Evolutionary conservation across 2,113 vertebrate species (phyloP), one percentile per base, ranked within the genome.

Genomic region (Promerops cafer): DNA sequence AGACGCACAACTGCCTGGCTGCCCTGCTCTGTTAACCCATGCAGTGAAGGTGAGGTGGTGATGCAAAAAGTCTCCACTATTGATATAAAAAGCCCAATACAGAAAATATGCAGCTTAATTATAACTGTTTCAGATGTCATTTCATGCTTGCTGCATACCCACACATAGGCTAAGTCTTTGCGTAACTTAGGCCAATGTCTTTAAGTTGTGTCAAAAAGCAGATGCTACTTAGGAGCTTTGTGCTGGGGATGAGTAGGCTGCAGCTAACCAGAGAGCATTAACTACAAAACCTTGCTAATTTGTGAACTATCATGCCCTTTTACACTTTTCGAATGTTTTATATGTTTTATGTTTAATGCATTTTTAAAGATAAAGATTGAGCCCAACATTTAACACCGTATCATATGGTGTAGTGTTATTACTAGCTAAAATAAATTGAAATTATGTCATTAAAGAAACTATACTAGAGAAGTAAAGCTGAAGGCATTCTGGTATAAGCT

Each of bases 191-290:
- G 82, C 82, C 90, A 85, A 56, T 4, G 13, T 78, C 91, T 94
- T 35, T 39, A 94, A 87, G 40, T 37, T 94, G 79, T 90, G 71
- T 65, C 79, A 94, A 94, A 91, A 87, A 88, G 63, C 90, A 93
- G 87, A 93, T 56, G 66, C 63, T 91, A 15, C 50, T 91, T 88
- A 56, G 1, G 52, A 81, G 63, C 54, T 94, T 90, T 20, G 3
- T 33, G 21, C 40, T 87, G 66, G 7, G 35, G 28, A 74, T 83
- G 66, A 86, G 87, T 88, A 90, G 76, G 82, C 78, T 96, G 85
- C 84, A 96, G 90, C 59, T 96, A 96, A 90, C 42, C 71, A 92
- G 92, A 89, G 59, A 95, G 68, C 56, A 87, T 90, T 66, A 86
- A 72, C 65, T 37, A 65, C 27, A 95, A 83, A 96, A 88, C 85